Conservation (phyloP, 2,888 invertebrate genomes). For the Callosobruchus maculatus region DNA sequence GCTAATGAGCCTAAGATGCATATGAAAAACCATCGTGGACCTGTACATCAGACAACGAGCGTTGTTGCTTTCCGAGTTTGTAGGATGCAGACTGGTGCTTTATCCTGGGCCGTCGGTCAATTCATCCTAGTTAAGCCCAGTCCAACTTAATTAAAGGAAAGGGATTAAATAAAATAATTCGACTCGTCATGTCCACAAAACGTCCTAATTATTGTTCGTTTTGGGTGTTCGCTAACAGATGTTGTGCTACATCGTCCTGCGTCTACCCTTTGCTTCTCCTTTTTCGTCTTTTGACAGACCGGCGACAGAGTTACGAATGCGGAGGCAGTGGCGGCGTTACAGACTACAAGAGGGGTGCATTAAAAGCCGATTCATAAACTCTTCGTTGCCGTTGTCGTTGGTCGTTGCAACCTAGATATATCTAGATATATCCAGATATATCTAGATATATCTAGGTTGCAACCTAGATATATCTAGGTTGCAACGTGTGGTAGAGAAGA, state of each 20-base stretch:
- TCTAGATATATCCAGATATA: no score
- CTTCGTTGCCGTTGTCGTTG: no score
- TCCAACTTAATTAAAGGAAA: slow-evolving; percentile 28
- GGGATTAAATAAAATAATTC: slow-evolving; percentile 27
- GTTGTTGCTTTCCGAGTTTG: slow-evolving; percentile 24
- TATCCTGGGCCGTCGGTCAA: slow-evolving; percentile 22
- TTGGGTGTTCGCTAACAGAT: slow-evolving; percentile 2
- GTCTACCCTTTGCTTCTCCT: not conserved
- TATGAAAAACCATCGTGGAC: slow-evolving; percentile 23
- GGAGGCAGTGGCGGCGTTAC: not conserved
- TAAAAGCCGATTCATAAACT: no score
- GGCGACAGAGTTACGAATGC: not conserved
- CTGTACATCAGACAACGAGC: slow-evolving; percentile 15
- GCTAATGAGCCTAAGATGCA: slow-evolving; percentile 20
- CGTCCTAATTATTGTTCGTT: slow-evolving; percentile 23
- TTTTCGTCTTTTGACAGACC: not conserved
- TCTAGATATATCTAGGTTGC: no score
- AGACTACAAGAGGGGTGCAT: no score
- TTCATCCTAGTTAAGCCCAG: slow-evolving; percentile 22
- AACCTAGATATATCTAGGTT: no score
- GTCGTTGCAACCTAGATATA: no score
- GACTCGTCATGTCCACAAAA: slow-evolving; percentile 18
- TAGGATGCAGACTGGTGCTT: slow-evolving; percentile 17
- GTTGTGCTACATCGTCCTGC: not conserved
- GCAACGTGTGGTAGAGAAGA: no score